Base-by-base conservation (phyloP, 1,140 invertebrate species). In the Drosophila lini region DNA sequence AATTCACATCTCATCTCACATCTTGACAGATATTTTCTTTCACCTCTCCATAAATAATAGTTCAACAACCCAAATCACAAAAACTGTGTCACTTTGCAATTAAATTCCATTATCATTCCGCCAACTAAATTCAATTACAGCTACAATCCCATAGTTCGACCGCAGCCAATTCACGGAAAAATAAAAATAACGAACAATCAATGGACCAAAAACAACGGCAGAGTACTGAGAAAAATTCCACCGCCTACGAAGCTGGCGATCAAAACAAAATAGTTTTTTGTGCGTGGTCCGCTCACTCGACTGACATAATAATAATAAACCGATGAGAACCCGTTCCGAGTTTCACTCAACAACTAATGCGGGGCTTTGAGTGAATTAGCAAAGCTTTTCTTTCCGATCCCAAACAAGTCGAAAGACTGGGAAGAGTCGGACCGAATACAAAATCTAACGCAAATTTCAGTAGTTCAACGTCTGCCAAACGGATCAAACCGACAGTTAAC, bases 241-340 rank as follows among this genome's bases (percentile, higher is more conserved):
- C 34, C 59, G 62, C 56, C 59, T 62, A 57, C 84, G 83, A 88
- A 88, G 28, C 64, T 71, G 53, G 15, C 53, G 80, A 88, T 78
- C 83, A 88, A 83, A 89, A 88, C 83, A 88, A 83, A 86, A 88
- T 88, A 83, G 75, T 69, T 78, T 48, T 77, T 55, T 60, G 62
- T 80, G 71, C 52, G 28, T 53, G 56, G 61, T 31, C 67, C 44
- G 25, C 16, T 71, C 45, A 13, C 16, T 47, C 13, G 8, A 16
- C 36, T 62, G 34, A 63, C 53, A 77, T 55, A 55, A 55, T 52
- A 77, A 77, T 44, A 77, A 69, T 19, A 57, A 52, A 28, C 34
- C 31, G n/a, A 45, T 48, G 19, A 88, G 25, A 88, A 89, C 83
- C 57, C 42, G 83, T 83, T 86, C 61, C 69, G 53, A 83, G 76